Conservation (phyloP, 2,888 invertebrate genomes). For the Siphonodentalium dalli region DNA sequence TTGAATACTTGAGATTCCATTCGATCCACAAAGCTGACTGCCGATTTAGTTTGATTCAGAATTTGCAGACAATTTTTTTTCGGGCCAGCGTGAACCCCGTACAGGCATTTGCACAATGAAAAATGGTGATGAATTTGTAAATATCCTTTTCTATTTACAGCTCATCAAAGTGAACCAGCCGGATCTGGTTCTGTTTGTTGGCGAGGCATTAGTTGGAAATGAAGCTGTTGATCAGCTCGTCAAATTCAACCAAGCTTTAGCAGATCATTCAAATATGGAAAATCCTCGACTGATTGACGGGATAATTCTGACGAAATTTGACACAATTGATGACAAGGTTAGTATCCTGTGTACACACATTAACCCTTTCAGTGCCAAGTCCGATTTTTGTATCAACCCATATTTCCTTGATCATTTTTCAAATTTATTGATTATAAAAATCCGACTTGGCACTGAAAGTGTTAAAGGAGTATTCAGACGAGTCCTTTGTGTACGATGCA, state of each 20-base stretch:
- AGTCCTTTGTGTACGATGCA: no score
- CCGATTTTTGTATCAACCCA: no score
- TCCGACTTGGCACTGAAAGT: no score
- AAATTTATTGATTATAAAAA: neutral
- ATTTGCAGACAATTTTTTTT: no score
- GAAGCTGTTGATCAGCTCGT: conserved; percentile 99
- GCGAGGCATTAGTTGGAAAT: conserved; percentile 99
- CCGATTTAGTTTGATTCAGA: no score
- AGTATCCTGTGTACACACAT: conserved; percentile 15
- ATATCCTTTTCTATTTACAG: conserved; percentile 55
- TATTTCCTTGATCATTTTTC: neutral
- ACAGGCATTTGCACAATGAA: no score
- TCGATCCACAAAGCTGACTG: no score
- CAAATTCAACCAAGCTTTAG: conserved; percentile 97
- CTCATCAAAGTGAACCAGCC: conserved; percentile 97
- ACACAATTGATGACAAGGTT: conserved; percentile 98
- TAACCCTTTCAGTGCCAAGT: no score
- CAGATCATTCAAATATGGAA: conserved; percentile 77
- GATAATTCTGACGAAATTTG: conserved; percentile 98
- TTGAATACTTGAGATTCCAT: no score
- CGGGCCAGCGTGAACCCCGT: no score
- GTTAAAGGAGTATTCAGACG: no score
- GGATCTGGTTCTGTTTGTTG: conserved; percentile 98
- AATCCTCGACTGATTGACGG: conserved; percentile 89
- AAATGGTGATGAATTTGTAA: no score